These are phyloP conservation scores for Styela clava DNA, from an alignment of 23 tunicate genomes.

Conservation along the genomic window DNA sequence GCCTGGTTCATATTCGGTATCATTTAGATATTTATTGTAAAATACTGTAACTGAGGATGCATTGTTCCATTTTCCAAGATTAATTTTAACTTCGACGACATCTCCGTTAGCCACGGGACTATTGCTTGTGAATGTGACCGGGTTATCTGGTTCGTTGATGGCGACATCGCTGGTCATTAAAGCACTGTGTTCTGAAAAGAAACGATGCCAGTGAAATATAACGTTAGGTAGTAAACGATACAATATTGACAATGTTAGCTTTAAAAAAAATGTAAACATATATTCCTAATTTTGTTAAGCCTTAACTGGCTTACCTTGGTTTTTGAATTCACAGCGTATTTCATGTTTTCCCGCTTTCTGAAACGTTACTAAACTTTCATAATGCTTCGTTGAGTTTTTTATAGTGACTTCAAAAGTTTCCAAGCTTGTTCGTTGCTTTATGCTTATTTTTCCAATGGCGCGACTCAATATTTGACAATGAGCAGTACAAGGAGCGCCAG, in stretches of 20 bases:
- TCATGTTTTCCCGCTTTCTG: not conserved
- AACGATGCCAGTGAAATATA: not conserved
- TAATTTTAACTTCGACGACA: not conserved
- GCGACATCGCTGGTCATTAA: not conserved
- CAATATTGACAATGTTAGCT: too few species aligned
- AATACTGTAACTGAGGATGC: not conserved
- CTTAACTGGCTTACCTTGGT: too few species aligned
- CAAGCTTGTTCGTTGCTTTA: not conserved
- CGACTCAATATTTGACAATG: not conserved
- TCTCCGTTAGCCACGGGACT: not conserved
- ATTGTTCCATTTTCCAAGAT: not conserved
- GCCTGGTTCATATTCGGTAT: not conserved
- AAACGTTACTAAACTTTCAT: not conserved
- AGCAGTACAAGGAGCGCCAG: not conserved
- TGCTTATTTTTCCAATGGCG: not conserved
- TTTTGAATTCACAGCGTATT: not conserved
- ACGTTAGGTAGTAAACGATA: too few species aligned
- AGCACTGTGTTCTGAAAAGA: not conserved
- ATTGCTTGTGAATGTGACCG: not conserved
- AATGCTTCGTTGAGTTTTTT: not conserved
- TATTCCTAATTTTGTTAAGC: too few species aligned
- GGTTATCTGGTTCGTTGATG: not conserved
- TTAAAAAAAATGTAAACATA: too few species aligned
- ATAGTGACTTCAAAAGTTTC: not conserved
- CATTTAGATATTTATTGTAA: not conserved